Evolutionary conservation across 2,888 invertebrate species (phyloP), one percentile per base, ranked within the genome.

Genomic region (Galerucella pusilla): DNA sequence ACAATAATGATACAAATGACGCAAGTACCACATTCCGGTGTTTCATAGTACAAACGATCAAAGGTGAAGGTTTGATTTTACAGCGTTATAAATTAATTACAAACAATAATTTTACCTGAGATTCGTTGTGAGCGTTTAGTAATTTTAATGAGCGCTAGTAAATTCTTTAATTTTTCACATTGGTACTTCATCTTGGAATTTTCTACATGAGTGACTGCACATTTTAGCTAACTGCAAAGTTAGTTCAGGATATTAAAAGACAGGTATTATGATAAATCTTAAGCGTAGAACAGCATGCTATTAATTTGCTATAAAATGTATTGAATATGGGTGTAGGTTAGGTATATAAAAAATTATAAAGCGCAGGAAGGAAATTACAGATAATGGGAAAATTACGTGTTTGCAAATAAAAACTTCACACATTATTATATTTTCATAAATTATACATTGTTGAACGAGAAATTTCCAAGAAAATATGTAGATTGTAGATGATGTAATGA

Each of bases 141-240:
- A 49, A 54, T n/a, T 54, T 54, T 54, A n/a, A 54, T 54, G 54
- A 54, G n/a, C 54, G 54, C n/a, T 68, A 75, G 49, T 72, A 75
- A 71, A 75, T 68, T 67, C 35, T 28, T 14, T 16, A 57, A 59
- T 59, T 68, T 69, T 69, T 69, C 60, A 69, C 60, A 42, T 69
- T 65, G 28, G 28, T 66, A 52, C 66, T 14, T n/a, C 28, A 6
- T 46, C 60, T 59, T 35, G 60, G 20, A 42, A 60, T 69, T 69
- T 69, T 45, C 68, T 60, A 69, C 68, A 69, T 69, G 68, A 69
- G 45, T 69, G 60, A 69, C 68, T 69, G 60, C 68, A 69, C 60
- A 69, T 59, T 60, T 69, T 60, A 69, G 20, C 54, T 54, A n/a
- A 54, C n/a, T 54, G 14, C 14, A 49, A 49, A 11, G 54, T 16